A percentile compares a stretch with the other conserved stretches of the same genome.
Evolutionary conservation across 2,113 vertebrate genomes (phyloP).

Genomic region (Podarcis raffonei): DNA sequence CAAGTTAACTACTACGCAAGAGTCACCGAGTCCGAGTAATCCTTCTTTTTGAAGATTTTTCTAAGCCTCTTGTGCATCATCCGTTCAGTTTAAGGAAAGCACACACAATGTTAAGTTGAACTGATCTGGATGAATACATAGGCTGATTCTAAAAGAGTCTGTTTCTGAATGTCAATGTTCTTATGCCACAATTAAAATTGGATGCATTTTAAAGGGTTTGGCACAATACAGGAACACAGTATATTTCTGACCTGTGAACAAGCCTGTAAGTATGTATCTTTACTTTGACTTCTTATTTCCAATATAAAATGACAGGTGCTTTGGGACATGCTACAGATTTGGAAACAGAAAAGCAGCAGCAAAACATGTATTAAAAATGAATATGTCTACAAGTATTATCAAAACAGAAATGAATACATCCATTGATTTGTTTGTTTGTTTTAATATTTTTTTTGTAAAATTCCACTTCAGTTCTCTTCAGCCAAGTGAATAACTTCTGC

Average conservation of each 20-base stretch:
- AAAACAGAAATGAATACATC: background rate
- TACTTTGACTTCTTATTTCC: background rate
- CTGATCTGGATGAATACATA: background rate
- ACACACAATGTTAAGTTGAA: background rate
- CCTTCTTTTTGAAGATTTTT: slow-evolving; percentile 17
- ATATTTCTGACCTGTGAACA: background rate
- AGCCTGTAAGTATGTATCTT: background rate
- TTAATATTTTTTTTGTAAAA: background rate
- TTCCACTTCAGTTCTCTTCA: background rate
- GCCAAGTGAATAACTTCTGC: background rate
- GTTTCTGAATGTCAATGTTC: background rate
- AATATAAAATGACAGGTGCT: background rate
- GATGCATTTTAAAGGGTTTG: background rate
- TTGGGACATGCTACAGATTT: background rate
- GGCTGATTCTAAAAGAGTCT: slow-evolving; percentile 3
- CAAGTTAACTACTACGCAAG: background rate
- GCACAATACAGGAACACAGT: background rate
- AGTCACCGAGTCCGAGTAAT: slow-evolving; percentile 30
- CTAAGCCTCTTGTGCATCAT: slow-evolving; percentile 11
- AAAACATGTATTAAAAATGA: background rate
- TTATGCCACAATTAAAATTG: background rate
- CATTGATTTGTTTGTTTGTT: background rate
- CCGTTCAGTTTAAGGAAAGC: slow-evolving; percentile 30
- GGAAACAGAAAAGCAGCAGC: background rate
- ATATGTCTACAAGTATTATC: background rate